Conservation (phyloP, 1,140 invertebrate species). For the Macrosteles quadrilineatus region DNA sequence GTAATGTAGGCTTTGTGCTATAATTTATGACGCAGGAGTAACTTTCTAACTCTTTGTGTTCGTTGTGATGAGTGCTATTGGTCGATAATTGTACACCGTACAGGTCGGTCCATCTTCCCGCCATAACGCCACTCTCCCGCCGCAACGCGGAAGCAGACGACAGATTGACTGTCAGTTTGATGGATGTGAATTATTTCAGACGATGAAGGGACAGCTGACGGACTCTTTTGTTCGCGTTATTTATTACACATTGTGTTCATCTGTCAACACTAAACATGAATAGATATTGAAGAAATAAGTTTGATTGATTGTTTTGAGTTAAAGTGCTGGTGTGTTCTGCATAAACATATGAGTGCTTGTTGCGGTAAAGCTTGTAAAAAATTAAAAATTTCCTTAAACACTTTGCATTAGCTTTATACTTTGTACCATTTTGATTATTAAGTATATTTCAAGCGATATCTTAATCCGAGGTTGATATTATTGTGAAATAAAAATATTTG, state of each 20-base stretch:
- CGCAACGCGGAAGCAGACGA: neutral
- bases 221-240: too few relatives aligned
- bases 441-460: too few relatives aligned
- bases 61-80: neutral
- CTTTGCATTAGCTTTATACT: too few relatives aligned
- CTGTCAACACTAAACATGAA: neutral
- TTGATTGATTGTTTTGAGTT: neutral
- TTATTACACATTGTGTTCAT: neutral
- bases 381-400: too few relatives aligned
- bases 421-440: too few relatives aligned
- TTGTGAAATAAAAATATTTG: too few relatives aligned
- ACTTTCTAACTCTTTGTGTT: neutral
- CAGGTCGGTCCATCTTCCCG: neutral
- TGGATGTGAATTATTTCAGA: neutral
- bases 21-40: neutral
- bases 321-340: neutral
- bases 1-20: neutral
- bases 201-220: too few relatives aligned
- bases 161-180: neutral
- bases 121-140: too few relatives aligned
- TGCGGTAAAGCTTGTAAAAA: too few relatives aligned
- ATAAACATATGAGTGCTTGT: too few relatives aligned
- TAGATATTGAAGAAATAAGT: neutral
- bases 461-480: too few relatives aligned
- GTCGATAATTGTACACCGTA: neutral